These are phyloP conservation scores for Lepidonotus clava DNA, from an alignment of 2,888 invertebrate species.

Conservation along the genomic window DNA sequence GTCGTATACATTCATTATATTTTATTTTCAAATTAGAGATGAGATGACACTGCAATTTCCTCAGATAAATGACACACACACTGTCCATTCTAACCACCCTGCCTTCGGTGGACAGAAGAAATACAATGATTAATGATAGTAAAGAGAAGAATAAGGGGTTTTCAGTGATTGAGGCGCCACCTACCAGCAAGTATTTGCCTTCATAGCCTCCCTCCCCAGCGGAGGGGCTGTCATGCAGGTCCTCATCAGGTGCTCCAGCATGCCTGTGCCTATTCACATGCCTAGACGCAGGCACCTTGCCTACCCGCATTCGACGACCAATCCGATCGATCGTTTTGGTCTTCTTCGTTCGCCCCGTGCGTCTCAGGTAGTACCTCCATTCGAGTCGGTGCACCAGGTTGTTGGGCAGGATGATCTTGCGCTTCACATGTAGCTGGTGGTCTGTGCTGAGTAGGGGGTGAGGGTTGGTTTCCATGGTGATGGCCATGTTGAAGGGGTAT, in stretches of 20 bases:
- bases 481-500: constrained; percentile 81
- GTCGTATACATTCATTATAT: no score
- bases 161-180: constrained; percentile 50
- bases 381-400: constrained; percentile 89
- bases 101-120: no score
- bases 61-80: no score
- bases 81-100: no score
- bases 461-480: constrained; percentile 94
- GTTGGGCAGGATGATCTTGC: constrained; percentile 77
- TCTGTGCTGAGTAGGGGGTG: constrained; percentile 89
- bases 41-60: no score
- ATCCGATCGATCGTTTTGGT: constrained; percentile 70
- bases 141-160: not conserved
- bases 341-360: constrained; percentile 80
- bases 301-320: constrained; percentile 78
- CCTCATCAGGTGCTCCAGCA: constrained; percentile 35
- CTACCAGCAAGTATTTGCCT: constrained; percentile 65
- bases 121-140: not conserved
- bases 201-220: constrained; percentile 61
- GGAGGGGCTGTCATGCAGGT: constrained; percentile 23
- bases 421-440: constrained; percentile 77
- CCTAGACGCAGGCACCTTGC: constrained; percentile 64
- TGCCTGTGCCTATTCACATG: constrained; percentile 72
- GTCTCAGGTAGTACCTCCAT: constrained; percentile 95
- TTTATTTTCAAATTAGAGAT: no score